Percentiles rank a stretch among this genome's conserved stretches.
Evolutionary conservation across 2,888 invertebrate genomes (phyloP).

Genomic region (Iselma pallidipennis): DNA sequence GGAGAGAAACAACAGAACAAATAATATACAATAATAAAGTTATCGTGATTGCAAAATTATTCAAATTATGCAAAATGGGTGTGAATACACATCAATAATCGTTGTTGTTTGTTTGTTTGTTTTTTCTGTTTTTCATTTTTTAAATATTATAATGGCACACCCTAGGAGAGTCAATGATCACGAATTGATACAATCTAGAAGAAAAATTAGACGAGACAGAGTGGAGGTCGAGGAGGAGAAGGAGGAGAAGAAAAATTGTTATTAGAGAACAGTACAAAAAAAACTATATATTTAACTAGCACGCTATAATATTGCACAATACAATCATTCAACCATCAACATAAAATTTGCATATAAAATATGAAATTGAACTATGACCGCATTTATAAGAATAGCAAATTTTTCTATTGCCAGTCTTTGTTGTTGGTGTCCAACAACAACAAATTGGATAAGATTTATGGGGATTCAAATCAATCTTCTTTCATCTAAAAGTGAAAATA

Average conservation of each 20-base stretch:
- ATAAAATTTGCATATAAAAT: not conserved
- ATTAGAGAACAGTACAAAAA: not conserved
- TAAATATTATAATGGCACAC: not conserved
- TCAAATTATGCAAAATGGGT: not conserved
- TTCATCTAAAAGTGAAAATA: no score
- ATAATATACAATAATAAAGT: not conserved
- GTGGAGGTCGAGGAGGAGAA: no score
- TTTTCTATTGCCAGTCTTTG: no score
- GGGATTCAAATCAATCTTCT: no score
- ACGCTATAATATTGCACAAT: not conserved
- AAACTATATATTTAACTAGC: not conserved
- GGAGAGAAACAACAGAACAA: not conserved
- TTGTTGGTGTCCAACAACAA: no score
- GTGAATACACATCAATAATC: not conserved
- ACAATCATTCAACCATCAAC: not conserved
- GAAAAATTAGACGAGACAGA: not conserved
- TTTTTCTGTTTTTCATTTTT: not conserved
- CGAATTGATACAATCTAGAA: not conserved
- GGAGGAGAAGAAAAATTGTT: not conserved
- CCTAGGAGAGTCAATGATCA: not conserved
- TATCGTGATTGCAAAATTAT: not conserved
- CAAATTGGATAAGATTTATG: no score
- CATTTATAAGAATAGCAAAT: no score
- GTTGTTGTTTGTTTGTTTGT: not conserved
- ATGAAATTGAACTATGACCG: not conserved